Base-by-base conservation (phyloP, 2,113 vertebrate species). In the Syngnathus typhle region DNA sequence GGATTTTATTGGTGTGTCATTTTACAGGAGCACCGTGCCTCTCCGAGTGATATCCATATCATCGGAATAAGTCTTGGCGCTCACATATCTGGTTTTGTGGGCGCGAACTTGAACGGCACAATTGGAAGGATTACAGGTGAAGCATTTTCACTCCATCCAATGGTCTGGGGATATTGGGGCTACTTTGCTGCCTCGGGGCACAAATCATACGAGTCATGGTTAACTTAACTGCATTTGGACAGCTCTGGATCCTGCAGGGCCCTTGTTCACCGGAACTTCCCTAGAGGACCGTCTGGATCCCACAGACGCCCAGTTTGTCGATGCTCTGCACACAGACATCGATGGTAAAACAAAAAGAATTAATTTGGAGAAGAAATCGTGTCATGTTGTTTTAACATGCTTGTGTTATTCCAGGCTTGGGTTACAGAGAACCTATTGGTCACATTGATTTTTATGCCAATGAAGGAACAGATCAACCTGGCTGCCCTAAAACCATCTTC, bases 51-150 rank as follows among this genome's bases (percentile, higher is more conserved):
- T 60, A 74, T 98, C 52, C 82, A 98, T 83, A 84, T 98, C 84
- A 93, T 98, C 68, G 97, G 96, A 47, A 67, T 97, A 63, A 99
- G 96, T 76, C 92, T 99, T 5, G 97, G 97, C n/a, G 96, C 97
- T 79, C 97, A 99, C 69, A 75, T 98, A 68, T 92, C 96, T 70
- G 97, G 97, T 56, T 95, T 97, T 73, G 88, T 95, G 5, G 97
- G 96, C 4, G 90, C 93, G 37, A 88, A 80, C 3, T 91, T 96
- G 37, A 75, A 89, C 4, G 93, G 95, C 0, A 54, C 74, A 72
- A 83, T 99, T 68, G 95, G 94, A 78, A 94, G 95, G 88, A 98
- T 99, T 79, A 97, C 97, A 82, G 91, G 91, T 92, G 46, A 74
- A 36, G 7, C 6, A 62, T 19, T 62, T 62, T 62, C 27, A 16